These are phyloP conservation scores for Crypturellus undulatus DNA, from an alignment of 2,113 vertebrate species.

Conservation along the genomic window DNA sequence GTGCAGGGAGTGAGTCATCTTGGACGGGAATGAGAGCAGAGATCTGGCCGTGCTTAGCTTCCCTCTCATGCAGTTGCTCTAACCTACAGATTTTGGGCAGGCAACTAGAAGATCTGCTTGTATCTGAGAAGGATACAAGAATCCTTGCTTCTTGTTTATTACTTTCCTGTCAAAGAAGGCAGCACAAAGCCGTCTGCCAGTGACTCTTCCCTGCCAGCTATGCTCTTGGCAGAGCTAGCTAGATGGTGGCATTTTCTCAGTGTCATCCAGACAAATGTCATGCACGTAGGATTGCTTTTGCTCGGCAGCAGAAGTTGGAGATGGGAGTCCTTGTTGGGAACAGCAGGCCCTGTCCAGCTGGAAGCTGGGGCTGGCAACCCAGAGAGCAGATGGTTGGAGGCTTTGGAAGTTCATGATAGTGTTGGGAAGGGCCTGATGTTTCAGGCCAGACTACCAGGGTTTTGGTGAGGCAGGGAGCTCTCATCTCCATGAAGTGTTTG, in stretches of 20 bases:
- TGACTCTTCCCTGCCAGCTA: background rate
- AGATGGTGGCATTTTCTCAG: rapidly evolving
- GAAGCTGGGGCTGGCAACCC: background rate
- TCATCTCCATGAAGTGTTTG: rapidly evolving
- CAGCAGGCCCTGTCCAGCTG: background rate
- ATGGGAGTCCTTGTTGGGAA: background rate
- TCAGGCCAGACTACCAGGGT: background rate
- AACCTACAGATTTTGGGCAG: background rate
- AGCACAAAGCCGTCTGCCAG: background rate
- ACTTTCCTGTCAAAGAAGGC: background rate
- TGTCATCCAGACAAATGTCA: background rate
- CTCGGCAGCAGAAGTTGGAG: background rate
- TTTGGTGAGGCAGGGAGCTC: background rate
- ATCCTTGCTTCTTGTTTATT: background rate
- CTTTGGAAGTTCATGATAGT: background rate
- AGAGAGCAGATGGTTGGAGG: background rate
- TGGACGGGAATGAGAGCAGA: rapidly evolving
- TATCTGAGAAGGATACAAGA: background rate
- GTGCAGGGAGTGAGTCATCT: background rate
- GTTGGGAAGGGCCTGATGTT: background rate
- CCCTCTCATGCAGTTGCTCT: background rate
- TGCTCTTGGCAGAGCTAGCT: background rate
- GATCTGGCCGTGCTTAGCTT: background rate
- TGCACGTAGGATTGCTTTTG: background rate
- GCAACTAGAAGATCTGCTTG: background rate